Evolutionary conservation across 2,113 vertebrate genomes (phyloP).

Genomic region (Gavia stellata): DNA sequence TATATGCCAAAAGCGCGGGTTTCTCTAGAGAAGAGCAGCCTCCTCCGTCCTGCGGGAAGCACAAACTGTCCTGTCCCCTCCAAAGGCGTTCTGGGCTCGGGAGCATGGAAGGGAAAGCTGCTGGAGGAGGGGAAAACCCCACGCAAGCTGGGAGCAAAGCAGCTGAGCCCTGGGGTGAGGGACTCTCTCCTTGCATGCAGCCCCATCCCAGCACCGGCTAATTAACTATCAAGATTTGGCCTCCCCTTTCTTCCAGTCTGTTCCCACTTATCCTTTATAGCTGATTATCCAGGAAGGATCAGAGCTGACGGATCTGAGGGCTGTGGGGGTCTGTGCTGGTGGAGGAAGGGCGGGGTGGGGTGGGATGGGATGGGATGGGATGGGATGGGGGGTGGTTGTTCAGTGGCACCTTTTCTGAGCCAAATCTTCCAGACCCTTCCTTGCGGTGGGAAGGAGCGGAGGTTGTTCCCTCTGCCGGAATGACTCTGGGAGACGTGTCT

Average conservation of each 20-base stretch:
- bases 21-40: not conserved
- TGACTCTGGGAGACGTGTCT: not conserved
- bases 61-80: not conserved
- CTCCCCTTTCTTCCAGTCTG: not conserved
- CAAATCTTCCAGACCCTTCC: too few species aligned
- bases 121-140: not conserved
- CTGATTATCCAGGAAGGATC: not conserved
- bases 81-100: not conserved
- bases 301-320: not conserved
- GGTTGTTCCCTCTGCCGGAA: not conserved
- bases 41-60: not conserved
- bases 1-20: not conserved
- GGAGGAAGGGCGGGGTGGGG: not conserved
- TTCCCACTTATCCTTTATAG: not conserved
- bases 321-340: not conserved
- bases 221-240: not conserved
- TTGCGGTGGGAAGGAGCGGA: not conserved
- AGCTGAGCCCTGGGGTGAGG: not conserved
- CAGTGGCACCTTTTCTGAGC: not conserved
- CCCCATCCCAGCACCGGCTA: not conserved
- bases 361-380: not conserved
- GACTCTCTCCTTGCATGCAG: not conserved
- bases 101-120: not conserved
- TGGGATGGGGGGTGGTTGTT: not conserved
- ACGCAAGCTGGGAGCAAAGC: not conserved